Evolutionary conservation across 2,113 vertebrate species (phyloP), one percentile per base, ranked within the genome.

Genomic region (Phaetusa simplex): DNA sequence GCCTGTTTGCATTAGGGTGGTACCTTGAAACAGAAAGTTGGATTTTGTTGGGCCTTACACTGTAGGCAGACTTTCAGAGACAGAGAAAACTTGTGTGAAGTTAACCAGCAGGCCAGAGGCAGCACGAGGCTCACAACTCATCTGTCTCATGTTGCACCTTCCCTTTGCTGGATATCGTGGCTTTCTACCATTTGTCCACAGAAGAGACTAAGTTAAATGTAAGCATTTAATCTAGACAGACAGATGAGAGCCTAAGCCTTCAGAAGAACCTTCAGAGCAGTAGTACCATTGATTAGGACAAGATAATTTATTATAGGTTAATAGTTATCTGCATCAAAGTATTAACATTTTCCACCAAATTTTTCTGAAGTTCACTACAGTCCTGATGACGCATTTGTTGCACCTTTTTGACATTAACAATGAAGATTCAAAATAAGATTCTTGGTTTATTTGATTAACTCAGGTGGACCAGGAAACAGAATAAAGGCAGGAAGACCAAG

Each of bases 71-170:
- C 29, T 38, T 67, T 22, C 43, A 64, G 22, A 87, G 34, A 58
- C 2, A 1, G 36, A 78, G 24, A 62, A 86, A 81, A 45, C 19
- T 9, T 23, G 19, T 8, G 21, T 0, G 0, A 73, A 53, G 34
- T 40, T 66, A 56, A n/a, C 22, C 38, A 79, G 29, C 20, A 86
- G 23, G 61, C 42, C 79, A 92, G 56, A 65, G 27, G 53, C 36
- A 90, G 59, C 38, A 58, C 1, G 1, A 86, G 61, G 21, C 59
- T 82, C 78, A 76, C 34, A 71, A 76, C 12, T 67, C 53, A 72
- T 43, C n/a, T 45, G 45, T 24, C 30, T 61, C 14, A 22, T 32
- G 59, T 7, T 21, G 21, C 45, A 95, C 15, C 20, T 81, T 65
- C 49, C 42, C 36, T 34, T 38, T 77, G 14, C 29, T 53, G 26